A percentile compares a stretch with the other conserved stretches of the same genome.
Conservation (phyloP, 2,797 vertebrate genomes). For the Lophotriccus pileatus region DNA sequence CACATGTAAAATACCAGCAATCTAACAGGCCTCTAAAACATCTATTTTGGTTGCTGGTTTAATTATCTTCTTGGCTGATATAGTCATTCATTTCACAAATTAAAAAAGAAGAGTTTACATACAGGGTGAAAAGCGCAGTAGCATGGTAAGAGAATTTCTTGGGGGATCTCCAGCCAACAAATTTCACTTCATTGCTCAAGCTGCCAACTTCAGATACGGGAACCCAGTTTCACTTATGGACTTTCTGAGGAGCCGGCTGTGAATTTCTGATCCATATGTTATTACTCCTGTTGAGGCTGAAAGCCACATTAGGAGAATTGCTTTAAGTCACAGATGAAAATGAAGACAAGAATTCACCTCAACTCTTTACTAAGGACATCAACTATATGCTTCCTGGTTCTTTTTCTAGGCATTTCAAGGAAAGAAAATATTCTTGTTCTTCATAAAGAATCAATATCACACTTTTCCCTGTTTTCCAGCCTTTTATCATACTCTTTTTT, state of each 20-base stretch:
- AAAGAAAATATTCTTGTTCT: neutral
- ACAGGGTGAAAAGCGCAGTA: neutral
- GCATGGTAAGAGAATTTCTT: neutral
- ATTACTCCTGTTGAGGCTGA: neutral
- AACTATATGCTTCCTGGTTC: neutral
- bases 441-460: neutral
- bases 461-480: neutral
- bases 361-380: neutral
- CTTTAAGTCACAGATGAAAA: neutral
- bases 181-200: neutral
- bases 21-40: conserved; percentile 2
- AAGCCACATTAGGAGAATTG: neutral
- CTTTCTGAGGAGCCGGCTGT: neutral
- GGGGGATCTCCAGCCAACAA: neutral
- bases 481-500: neutral
- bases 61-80: conserved; percentile 37
- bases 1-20: conserved; percentile 11
- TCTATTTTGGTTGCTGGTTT: conserved; percentile 4
- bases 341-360: neutral
- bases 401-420: neutral
- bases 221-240: neutral
- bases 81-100: conserved; percentile 24
- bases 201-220: neutral
- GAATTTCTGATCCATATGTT: neutral
- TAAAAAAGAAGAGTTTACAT: neutral